A percentile compares a stretch with the other conserved stretches of the same genome.
These are phyloP conservation scores for Theocolax elegans DNA, from an alignment of 1,140 invertebrate genomes.

Conservation along the genomic window DNA sequence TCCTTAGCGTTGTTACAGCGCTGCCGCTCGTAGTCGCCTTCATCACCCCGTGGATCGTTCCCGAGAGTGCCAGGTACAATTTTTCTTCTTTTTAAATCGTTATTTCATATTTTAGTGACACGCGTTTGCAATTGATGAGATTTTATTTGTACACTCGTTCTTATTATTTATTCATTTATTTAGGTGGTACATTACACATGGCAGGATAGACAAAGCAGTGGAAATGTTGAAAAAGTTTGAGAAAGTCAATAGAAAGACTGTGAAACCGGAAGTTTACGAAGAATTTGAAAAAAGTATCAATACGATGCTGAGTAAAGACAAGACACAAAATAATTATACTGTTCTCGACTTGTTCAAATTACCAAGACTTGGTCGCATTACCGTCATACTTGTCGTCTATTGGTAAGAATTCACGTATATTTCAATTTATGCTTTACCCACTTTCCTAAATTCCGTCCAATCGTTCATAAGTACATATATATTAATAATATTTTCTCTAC, in stretches of 20 bases:
- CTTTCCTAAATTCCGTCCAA: too few relatives aligned
- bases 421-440: background rate
- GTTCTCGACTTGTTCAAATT: slow-evolving; percentile 82
- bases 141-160: too few relatives aligned
- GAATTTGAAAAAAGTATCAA: slow-evolving; percentile 78
- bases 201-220: slow-evolving; percentile 80
- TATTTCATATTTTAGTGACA: background rate
- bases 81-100: background rate
- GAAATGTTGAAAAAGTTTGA: slow-evolving; percentile 84
- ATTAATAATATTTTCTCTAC: too few relatives aligned
- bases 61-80: slow-evolving; percentile 83
- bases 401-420: slow-evolving; percentile 68
- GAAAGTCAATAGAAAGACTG: slow-evolving; percentile 78
- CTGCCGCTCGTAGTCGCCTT: slow-evolving; percentile 78
- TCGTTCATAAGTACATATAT: background rate
- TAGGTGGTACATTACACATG: slow-evolving; percentile 83
- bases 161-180: background rate
- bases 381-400: slow-evolving; percentile 79
- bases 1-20: slow-evolving; percentile 79
- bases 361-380: slow-evolving; percentile 78
- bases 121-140: too few relatives aligned
- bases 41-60: slow-evolving; percentile 79
- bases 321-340: slow-evolving; percentile 76
- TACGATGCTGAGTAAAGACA: slow-evolving; percentile 74
- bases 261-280: slow-evolving; percentile 77